A percentile compares a stretch with the other conserved stretches of the same genome.
Evolutionary conservation across 2,113 vertebrate species (phyloP).

Genomic region (Megatriorchis doriae): DNA sequence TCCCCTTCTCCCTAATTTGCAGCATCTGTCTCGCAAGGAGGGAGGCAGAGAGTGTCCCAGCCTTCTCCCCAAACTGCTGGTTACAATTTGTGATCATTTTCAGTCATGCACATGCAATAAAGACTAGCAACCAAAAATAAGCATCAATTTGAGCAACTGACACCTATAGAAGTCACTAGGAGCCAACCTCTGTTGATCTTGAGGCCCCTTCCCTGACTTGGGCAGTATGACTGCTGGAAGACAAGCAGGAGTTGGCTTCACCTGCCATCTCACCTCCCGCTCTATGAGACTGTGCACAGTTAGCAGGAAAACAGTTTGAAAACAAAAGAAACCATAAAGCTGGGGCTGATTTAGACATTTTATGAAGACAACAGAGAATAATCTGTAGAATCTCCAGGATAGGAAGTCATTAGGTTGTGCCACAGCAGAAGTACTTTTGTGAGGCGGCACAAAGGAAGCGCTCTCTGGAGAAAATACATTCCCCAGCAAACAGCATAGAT

Average conservation of each 20-base stretch:
- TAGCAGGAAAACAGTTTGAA: neutral
- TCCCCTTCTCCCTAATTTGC: neutral
- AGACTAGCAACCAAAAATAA: neutral
- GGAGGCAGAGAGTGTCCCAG: neutral
- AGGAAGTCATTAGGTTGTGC: neutral
- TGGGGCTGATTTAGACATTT: neutral
- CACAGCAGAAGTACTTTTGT: neutral
- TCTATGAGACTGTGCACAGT: neutral
- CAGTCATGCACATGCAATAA: neutral
- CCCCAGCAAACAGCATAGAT: neutral
- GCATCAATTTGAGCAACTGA: neutral
- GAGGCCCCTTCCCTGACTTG: neutral
- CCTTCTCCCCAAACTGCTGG: neutral
- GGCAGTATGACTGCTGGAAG: neutral
- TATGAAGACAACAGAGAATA: neutral
- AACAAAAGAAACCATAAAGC: neutral
- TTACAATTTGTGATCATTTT: neutral
- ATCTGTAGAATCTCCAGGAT: neutral
- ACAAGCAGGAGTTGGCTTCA: neutral
- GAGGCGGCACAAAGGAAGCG: neutral
- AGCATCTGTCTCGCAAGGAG: neutral
- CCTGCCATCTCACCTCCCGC: neutral
- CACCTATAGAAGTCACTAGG: neutral
- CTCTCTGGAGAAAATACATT: neutral
- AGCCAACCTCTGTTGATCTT: neutral